A percentile compares a stretch with the other conserved stretches of the same genome.
Conservation (phyloP, 2,797 vertebrate species). For the Muscicapa striata region DNA sequence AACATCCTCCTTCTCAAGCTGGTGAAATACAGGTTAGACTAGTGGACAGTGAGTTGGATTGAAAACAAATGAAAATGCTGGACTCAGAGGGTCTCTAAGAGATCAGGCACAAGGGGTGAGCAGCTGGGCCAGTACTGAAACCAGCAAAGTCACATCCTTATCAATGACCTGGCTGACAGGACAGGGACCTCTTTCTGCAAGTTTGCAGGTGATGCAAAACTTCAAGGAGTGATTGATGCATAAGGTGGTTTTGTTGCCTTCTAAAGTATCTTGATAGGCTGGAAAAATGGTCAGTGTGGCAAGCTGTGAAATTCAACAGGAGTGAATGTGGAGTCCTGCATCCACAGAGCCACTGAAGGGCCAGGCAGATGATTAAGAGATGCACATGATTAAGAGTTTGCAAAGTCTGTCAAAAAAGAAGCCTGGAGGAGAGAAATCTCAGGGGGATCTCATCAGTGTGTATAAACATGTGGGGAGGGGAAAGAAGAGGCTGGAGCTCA, state of each 20-base stretch:
- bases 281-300: neutral
- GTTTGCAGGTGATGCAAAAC: neutral
- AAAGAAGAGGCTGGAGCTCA: neutral
- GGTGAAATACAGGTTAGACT: neutral
- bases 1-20: neutral
- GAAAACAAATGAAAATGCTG: neutral
- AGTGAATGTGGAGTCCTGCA: neutral
- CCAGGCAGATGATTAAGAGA: neutral
- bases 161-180: neutral
- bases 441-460: neutral
- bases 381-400: neutral
- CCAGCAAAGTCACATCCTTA: neutral
- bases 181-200: neutral
- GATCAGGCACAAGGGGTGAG: neutral
- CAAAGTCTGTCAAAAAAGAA: neutral
- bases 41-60: neutral
- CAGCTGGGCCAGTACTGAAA: neutral
- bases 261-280: neutral
- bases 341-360: neutral
- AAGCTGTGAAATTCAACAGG: neutral
- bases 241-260: neutral
- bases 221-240: neutral
- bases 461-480: neutral
- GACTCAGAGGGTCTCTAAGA: neutral
- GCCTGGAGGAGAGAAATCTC: neutral